Evolutionary conservation across 1,140 invertebrate species (phyloP).

Genomic region (Cotesia vestalis): DNA sequence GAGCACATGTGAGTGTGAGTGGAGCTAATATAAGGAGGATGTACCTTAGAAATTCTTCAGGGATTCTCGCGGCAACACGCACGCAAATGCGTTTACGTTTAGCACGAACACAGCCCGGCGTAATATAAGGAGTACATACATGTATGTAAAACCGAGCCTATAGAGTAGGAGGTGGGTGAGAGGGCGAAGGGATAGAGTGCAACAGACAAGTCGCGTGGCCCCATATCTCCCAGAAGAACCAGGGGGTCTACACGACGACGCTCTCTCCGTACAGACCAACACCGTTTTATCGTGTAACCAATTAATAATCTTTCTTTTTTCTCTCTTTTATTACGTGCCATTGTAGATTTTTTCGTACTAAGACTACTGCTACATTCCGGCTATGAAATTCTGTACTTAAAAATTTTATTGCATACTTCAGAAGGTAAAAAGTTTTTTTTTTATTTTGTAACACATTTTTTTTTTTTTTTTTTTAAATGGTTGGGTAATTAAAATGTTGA

Average conservation of each 20-base stretch:
- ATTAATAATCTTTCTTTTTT: conserved; percentile 58
- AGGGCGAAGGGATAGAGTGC: not conserved
- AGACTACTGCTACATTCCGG: too few species aligned
- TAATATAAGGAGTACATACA: not conserved
- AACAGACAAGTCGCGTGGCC: conserved; percentile 52
- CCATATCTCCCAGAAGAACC: conserved; percentile 58
- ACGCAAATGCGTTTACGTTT: conserved; percentile 19
- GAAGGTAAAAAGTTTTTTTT: too few species aligned
- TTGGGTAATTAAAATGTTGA: too few species aligned
- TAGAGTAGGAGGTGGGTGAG: too few species aligned
- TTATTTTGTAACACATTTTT: conserved; percentile 14
- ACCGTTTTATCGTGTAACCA: conserved; percentile 64
- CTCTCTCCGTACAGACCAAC: conserved; percentile 59
- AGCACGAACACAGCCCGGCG: not conserved
- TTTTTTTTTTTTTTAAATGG: too few species aligned
- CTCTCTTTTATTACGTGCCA: conserved; percentile 16
- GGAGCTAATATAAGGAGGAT: too few species aligned
- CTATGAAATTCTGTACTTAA: conserved; percentile 19
- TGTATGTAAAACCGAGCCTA: too few species aligned
- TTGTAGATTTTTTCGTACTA: not conserved
- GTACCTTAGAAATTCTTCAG: too few species aligned
- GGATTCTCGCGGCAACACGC: conserved; percentile 4
- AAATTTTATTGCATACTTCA: too few species aligned
- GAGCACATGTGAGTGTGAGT: too few species aligned
- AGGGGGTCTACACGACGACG: conserved; percentile 54